These are phyloP conservation scores for Cinara cedri DNA, from an alignment of 2,888 invertebrate species.

Conservation along the genomic window DNA sequence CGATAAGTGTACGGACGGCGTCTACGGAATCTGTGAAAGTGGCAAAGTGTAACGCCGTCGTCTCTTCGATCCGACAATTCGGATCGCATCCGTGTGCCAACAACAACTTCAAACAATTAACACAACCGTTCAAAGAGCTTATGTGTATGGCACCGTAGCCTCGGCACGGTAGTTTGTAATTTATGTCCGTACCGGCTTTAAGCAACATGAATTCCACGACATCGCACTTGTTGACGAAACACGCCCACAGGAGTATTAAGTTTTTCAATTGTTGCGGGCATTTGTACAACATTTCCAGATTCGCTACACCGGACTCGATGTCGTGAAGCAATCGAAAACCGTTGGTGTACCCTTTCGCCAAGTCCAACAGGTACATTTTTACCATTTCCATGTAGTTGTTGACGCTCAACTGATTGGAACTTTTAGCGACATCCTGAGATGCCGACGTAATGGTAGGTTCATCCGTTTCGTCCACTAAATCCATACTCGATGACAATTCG, in stretches of 20 bases:
- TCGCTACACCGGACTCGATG: conserved; percentile 2
- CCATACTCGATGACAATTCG: conserved; percentile 15
- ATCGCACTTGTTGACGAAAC: conserved; percentile 35
- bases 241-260: conserved; percentile 33
- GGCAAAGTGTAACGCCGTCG: conserved; percentile 84
- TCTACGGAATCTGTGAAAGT: conserved; percentile 85
- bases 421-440: not conserved
- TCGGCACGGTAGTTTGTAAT: conserved; percentile 5
- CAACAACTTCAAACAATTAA: conserved; percentile 5
- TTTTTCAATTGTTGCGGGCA: conserved; percentile 42
- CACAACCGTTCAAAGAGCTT: conserved; percentile 40
- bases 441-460: not conserved
- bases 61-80: conserved; percentile 72
- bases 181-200: not conserved
- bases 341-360: conserved; percentile 35
- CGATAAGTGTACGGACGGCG: conserved; percentile 78
- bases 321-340: conserved; percentile 42
- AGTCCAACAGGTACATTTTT: conserved; percentile 31
- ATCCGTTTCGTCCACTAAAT: conserved; percentile 14
- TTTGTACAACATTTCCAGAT: not conserved
- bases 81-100: conserved; percentile 69
- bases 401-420: conserved; percentile 39
- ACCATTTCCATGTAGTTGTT: conserved; percentile 48
- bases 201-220: not conserved
- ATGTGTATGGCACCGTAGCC: conserved; percentile 39